phyloP scores from a whole-genome alignment of 2,113 vertebrate genomes.

The Cygnus buccinator region DNA sequence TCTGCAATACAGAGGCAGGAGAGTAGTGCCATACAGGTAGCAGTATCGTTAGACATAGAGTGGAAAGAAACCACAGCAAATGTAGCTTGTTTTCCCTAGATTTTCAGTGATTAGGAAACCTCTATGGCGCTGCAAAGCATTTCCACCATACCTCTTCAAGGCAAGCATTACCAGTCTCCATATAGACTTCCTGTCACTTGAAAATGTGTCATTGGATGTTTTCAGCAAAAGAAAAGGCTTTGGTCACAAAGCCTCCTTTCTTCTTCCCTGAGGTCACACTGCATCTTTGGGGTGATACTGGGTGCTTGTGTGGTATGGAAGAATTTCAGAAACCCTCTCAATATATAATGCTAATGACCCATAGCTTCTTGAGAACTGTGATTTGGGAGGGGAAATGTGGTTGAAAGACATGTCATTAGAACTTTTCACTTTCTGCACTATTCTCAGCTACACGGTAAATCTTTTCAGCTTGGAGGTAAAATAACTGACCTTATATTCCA shows the following conservation, averaged over 20 bases:
- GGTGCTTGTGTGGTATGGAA: neutral
- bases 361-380: neutral
- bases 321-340: neutral
- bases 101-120: neutral
- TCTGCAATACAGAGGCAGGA: neutral
- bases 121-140: accelerated
- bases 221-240: neutral
- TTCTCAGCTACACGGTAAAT: neutral
- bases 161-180: neutral
- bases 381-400: neutral
- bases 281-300: neutral
- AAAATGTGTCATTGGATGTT: neutral
- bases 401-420: neutral
- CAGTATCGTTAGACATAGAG: neutral
- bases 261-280: neutral
- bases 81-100: neutral
- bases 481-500: neutral
- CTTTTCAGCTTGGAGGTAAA: neutral
- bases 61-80: neutral
- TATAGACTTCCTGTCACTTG: neutral
- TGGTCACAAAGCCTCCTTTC: neutral
- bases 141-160: neutral
- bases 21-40: accelerated
- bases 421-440: neutral
- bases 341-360: neutral